Evolutionary conservation across 2,113 vertebrate genomes (phyloP).

Genomic region (Bubalus kerabau): DNA sequence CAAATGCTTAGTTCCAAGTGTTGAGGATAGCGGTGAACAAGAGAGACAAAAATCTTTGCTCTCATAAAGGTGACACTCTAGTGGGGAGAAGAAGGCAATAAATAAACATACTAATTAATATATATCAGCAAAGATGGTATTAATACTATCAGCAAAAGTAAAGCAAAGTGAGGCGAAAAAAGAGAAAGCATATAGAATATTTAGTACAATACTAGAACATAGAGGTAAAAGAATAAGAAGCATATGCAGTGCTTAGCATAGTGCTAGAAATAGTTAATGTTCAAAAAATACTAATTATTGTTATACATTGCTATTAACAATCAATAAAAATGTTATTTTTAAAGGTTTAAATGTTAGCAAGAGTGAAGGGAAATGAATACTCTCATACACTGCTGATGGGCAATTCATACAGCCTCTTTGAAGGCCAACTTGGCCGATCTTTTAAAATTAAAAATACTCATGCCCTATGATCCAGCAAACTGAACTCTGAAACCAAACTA

Average conservation of each 20-base stretch:
- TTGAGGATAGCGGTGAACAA: not conserved
- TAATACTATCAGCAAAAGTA: not conserved
- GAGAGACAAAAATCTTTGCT: not conserved
- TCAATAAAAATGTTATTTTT: not conserved
- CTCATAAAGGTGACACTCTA: not conserved
- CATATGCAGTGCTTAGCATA: not conserved
- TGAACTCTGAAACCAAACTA: not conserved
- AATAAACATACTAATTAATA: not conserved
- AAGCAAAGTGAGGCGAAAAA: conserved; percentile 15
- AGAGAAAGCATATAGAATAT: not conserved
- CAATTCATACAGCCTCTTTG: not conserved
- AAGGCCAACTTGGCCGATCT: not conserved
- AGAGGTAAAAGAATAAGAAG: not conserved
- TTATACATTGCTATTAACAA: not conserved
- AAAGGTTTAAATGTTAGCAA: not conserved
- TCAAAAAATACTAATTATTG: not conserved
- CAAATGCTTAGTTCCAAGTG: not conserved
- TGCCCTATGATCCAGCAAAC: not conserved
- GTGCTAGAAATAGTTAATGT: not conserved
- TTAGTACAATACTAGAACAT: not conserved
- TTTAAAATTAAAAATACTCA: not conserved
- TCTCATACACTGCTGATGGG: not conserved
- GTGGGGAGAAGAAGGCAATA: not conserved
- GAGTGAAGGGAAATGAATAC: not conserved
- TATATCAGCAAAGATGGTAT: not conserved